Evolutionary conservation across 1,140 invertebrate genomes (phyloP), one percentile per base, ranked within the genome.

Genomic region (Paraescarpia echinospica): DNA sequence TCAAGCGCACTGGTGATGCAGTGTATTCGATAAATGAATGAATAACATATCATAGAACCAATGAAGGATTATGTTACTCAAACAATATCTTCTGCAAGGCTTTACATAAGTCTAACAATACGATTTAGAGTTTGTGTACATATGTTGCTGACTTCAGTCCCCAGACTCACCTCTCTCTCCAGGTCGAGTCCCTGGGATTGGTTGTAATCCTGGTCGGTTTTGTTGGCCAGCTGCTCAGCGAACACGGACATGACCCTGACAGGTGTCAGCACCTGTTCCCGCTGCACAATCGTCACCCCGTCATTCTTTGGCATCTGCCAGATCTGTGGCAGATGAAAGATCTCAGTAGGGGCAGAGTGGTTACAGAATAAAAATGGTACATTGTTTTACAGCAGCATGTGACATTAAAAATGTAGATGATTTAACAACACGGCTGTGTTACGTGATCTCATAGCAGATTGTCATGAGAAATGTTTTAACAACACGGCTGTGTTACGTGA

Each of bases 181-280:
- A 95, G 94, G 89, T 96, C 95, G 14, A 95, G 91, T 1, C 95
- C 35, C 88, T 94, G 94, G 34, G 94, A 94, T n/a, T 95, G 94
- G 27, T 94, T 94, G 92, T 96, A 95, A 94, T 96, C 95, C 51
- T 33, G 89, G 31, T 94, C 89, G 95, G 99, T 98, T 95, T 98
- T 98, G 88, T 41, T 77, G 31, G 22, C 35, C n/a, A 94, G 98
- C 98, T 9, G 97, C 90, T 98, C 97, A 95, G 95, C 95, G 96
- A 99, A 99, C 6, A 99, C 98, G 0, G 98, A 99, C 95, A 98
- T 98, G 0, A 99, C 98, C 89, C 98, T 96, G 94, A 98, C 98
- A 0, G 98, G 97, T 94, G 98, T 97, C 4, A 99, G 94, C 0
- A 97, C 97, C 89, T 97, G 97, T 92, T 98, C 98, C 92, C 98